Evolutionary conservation across 1,140 invertebrate genomes (phyloP).

Genomic region (Limonius californicus): DNA sequence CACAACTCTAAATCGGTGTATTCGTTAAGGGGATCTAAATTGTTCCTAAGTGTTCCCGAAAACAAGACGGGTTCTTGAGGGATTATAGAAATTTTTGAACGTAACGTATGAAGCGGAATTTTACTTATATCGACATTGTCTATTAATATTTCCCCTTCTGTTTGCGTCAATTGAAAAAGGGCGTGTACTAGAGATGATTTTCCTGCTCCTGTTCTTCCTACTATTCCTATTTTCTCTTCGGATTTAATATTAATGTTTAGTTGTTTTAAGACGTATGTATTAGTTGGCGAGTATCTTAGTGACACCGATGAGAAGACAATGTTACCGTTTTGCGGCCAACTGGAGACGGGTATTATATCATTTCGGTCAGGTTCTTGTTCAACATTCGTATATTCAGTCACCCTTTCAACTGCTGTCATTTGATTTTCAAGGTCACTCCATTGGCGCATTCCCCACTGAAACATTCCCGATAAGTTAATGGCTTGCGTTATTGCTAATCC

Average conservation of each 20-base stretch:
- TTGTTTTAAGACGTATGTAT: slow-evolving; percentile 62
- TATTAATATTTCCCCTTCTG: slow-evolving; percentile 62
- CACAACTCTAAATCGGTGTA: slow-evolving; percentile 59
- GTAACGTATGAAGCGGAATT: slow-evolving; percentile 54
- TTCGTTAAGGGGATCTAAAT: slow-evolving; percentile 57
- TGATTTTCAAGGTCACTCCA: slow-evolving; percentile 74
- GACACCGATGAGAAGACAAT: slow-evolving; percentile 50
- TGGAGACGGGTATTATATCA: slow-evolving; percentile 27
- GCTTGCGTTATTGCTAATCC: slow-evolving; percentile 74
- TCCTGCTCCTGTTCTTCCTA: slow-evolving; percentile 59
- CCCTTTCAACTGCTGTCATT: slow-evolving; percentile 73
- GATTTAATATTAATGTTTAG: slow-evolving; percentile 58
- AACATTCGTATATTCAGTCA: slow-evolving; percentile 64
- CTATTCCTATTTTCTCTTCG: slow-evolving; percentile 60
- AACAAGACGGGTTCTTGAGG: slow-evolving; percentile 70
- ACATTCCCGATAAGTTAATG: slow-evolving; percentile 71
- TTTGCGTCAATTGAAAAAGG: slow-evolving; percentile 59
- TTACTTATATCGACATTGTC: slow-evolving; percentile 53
- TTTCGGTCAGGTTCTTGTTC: slow-evolving; percentile 46
- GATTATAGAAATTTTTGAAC: slow-evolving; percentile 64
- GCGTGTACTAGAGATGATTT: slow-evolving; percentile 73
- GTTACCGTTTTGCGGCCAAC: slow-evolving; percentile 33
- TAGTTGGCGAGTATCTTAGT: slow-evolving; percentile 62
- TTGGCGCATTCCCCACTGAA: slow-evolving; percentile 77
- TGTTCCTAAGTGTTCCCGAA: slow-evolving; percentile 61